Conservation (phyloP, 1,140 invertebrate genomes). For the Zaprionus gabonicus region DNA sequence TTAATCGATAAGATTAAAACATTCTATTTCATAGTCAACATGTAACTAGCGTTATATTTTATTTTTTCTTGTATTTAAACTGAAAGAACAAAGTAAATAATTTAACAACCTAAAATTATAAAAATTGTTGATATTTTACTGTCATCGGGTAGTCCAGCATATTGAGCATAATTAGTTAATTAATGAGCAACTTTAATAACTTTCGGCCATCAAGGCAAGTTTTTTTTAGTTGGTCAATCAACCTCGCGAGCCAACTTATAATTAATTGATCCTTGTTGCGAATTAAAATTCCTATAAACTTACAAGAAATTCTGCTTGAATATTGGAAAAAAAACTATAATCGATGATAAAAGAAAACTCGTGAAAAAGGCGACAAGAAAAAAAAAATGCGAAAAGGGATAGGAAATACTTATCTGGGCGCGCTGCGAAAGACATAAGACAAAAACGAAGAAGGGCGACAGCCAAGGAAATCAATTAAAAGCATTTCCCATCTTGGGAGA, state of each 20-base stretch:
- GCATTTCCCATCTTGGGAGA: slow-evolving; percentile 49
- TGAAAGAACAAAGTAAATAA: neutral
- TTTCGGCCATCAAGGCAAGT: neutral
- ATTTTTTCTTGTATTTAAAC: too few relatives aligned
- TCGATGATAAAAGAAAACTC: slow-evolving; percentile 28
- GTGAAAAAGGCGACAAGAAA: neutral
- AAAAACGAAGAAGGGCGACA: slow-evolving; percentile 21
- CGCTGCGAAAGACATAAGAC: slow-evolving; percentile 35
- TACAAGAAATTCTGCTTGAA: slow-evolving; percentile 6
- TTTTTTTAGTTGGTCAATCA: slow-evolving; percentile 21
- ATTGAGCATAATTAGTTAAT: slow-evolving; percentile 2
- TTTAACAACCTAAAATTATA: too few relatives aligned
- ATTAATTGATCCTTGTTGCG: slow-evolving; percentile 27
- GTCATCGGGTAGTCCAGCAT: neutral
- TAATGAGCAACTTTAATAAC: neutral
- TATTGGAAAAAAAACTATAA: slow-evolving; percentile 26
- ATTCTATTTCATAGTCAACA: too few relatives aligned
- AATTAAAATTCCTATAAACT: neutral
- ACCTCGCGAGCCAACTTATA: slow-evolving; percentile 5
- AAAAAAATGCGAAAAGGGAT: slow-evolving; percentile 23
- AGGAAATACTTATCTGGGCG: slow-evolving; percentile 51
- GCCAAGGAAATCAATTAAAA: slow-evolving; percentile 73
- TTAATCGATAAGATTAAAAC: too few relatives aligned
- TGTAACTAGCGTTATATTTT: too few relatives aligned
- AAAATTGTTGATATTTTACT: too few relatives aligned